Conservation (phyloP, 1,140 invertebrate genomes). For the Vollenhovia emeryi region DNA sequence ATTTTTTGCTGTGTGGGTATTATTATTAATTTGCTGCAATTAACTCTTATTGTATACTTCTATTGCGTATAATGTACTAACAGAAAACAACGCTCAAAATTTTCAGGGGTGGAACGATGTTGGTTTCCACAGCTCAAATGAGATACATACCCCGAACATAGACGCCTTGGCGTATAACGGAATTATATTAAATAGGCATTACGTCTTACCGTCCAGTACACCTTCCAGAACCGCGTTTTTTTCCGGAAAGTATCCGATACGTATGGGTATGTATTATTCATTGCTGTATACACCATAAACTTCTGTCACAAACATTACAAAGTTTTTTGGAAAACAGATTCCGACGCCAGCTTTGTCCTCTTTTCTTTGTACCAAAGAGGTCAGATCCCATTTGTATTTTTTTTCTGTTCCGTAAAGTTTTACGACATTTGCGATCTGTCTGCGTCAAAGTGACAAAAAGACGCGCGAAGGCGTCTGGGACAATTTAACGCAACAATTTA, state of each 20-base stretch:
- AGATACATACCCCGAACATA: conserved; percentile 90
- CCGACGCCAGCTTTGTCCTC: background rate
- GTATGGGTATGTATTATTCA: conserved; percentile 85
- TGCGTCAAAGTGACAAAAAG: background rate
- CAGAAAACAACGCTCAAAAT: background rate
- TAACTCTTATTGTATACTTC: background rate
- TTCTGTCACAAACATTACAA: background rate
- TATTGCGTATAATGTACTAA: background rate
- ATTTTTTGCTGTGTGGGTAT: no score
- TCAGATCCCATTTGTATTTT: background rate
- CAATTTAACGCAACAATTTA: background rate
- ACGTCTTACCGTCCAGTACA: conserved; percentile 88
- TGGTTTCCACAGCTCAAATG: conserved; percentile 90
- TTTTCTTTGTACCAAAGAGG: background rate
- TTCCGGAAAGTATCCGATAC: conserved; percentile 90
- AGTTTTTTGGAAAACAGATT: background rate
- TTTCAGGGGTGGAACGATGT: conserved; percentile 92
- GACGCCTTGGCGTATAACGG: conserved; percentile 89
- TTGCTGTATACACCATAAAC: background rate
- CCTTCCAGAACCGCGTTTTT: conserved; percentile 89
- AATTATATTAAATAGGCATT: conserved; percentile 89
- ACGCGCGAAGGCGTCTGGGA: background rate
- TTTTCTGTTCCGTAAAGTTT: background rate
- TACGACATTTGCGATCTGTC: background rate
- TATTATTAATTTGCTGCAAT: no score